These are phyloP conservation scores for Zoanthus gigantus DNA, from an alignment of 92 coral and sea anemone genomes.

Conservation along the genomic window DNA sequence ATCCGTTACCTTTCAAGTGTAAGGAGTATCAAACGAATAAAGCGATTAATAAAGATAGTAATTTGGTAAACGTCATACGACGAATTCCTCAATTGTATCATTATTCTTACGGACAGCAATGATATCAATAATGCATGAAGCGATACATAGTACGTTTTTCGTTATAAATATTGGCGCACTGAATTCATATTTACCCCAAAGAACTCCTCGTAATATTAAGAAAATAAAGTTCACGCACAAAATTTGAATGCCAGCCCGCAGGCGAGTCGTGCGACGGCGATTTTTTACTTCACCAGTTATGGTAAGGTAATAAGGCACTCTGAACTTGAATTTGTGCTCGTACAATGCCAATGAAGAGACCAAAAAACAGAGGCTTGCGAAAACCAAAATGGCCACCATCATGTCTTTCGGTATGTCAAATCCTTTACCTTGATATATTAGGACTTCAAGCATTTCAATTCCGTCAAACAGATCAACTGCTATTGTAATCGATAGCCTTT, in stretches of 20 bases:
- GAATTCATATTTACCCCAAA: constrained; percentile 43
- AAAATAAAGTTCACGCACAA: constrained; percentile 41
- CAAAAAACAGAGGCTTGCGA: constrained; percentile 55
- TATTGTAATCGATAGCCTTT: no score
- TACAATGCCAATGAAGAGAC: constrained; percentile 63
- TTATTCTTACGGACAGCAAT: neutral
- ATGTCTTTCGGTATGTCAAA: constrained; percentile 6
- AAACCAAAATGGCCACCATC: constrained; percentile 41
- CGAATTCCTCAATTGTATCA: neutral
- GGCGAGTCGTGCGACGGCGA: neutral
- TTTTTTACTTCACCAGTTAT: neutral
- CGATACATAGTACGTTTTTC: constrained; percentile 50
- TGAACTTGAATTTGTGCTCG: constrained; percentile 41
- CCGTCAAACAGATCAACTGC: no score
- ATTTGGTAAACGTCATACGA: neutral
- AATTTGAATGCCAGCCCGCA: constrained; percentile 27
- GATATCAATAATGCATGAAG: constrained; percentile 34
- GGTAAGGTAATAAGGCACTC: no score
- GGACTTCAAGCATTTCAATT: no score
- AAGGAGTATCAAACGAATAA: no score
- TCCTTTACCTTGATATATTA: constrained; percentile 30
- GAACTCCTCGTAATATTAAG: constrained; percentile 45
- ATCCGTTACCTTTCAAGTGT: no score
- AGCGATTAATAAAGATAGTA: no score
- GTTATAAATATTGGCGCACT: constrained; percentile 54